phyloP scores from a whole-genome alignment of 2,888 invertebrate genomes.

The Drosophila robusta region DNA sequence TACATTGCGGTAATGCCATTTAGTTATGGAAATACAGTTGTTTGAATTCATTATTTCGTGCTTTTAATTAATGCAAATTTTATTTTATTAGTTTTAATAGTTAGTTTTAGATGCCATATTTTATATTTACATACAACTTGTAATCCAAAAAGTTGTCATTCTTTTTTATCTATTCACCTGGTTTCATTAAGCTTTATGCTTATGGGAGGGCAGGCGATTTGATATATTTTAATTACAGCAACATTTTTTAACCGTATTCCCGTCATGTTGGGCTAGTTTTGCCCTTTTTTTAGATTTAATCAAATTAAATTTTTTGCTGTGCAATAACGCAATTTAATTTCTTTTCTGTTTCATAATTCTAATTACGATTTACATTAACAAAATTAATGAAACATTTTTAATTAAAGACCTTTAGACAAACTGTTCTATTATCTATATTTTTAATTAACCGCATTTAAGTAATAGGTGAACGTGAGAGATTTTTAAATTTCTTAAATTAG shows the following conservation, averaged over 20 bases:
- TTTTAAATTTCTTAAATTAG: background rate
- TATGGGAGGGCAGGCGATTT: conserved; percentile 8
- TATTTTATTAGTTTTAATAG: conserved; percentile 1
- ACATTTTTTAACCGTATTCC: conserved; percentile 2
- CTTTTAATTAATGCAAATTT: conserved; percentile 21
- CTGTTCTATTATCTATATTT: background rate
- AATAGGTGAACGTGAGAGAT: background rate
- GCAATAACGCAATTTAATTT: conserved; percentile 42
- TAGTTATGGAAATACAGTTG: conserved; percentile 38
- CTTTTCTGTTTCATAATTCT: conserved; percentile 9
- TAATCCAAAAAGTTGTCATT: conserved; percentile 7
- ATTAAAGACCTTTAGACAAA: background rate
- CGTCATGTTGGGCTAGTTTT: conserved; percentile 10
- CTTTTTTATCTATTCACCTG: conserved; percentile 32
- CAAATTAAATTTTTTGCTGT: conserved; percentile 38
- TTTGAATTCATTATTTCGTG: conserved; percentile 20
- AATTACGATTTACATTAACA: conserved; percentile 21
- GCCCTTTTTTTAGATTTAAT: conserved; percentile 14
- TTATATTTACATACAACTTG: conserved; percentile 28
- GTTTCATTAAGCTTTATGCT: conserved; percentile 18
- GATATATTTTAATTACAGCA: conserved; percentile 14
- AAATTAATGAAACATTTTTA: conserved; percentile 12
- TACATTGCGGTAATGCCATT: conserved; percentile 36
- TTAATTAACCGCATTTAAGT: background rate
- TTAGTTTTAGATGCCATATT: conserved; percentile 6